Base-by-base conservation (phyloP, 1,140 invertebrate species). In the Panonychus citri region DNA sequence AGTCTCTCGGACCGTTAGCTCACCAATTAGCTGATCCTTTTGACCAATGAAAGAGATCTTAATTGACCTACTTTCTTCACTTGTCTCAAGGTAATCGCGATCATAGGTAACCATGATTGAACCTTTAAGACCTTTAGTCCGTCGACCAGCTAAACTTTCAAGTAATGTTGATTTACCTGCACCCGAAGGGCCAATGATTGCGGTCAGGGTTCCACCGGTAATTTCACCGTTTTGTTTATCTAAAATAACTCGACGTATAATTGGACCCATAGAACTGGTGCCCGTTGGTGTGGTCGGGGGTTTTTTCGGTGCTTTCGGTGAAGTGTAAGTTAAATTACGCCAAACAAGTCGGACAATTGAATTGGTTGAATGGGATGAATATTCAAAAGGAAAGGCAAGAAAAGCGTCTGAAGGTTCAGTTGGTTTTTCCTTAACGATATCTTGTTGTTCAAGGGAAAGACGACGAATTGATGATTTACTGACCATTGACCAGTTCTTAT, bases 211-310 rank as follows among this genome's bases (percentile, higher is more conserved):
- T 8, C 60, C 60, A 13, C 59, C 56, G n/a, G 55, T 30, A 15
- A 66, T 30, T 37, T 53, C 51, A 37, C 68, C 68, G 46, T 74
- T 82, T 12, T 84, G 72, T 40, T 75, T 76, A 55, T 77, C 72
- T 28, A 85, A 28, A 8, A 61, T 53, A 5, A 51, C 37, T 43
- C 25, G 40, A 51, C 50, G 34, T n/a, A n/a, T n/a, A 37, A 37
- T 26, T 17, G 12, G 3, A 24, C 21, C 7, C 2, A 4, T n/a
- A 28, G 12, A n/a, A 37, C 15, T 24, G 17, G 34, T 19, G 12
- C 17, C 10, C 12, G 15, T 19, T 28, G 19, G 7, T 10, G 5
- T 50, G 3, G 49, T 4, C 17, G 24, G 24, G 7, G 12, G 13
- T 54, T n/a, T 24, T 17, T n/a, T 39, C 10, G 26, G 12, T 13